Evolutionary conservation across 1,140 invertebrate species (phyloP).

Genomic region (Aphelenchoides fujianensis): DNA sequence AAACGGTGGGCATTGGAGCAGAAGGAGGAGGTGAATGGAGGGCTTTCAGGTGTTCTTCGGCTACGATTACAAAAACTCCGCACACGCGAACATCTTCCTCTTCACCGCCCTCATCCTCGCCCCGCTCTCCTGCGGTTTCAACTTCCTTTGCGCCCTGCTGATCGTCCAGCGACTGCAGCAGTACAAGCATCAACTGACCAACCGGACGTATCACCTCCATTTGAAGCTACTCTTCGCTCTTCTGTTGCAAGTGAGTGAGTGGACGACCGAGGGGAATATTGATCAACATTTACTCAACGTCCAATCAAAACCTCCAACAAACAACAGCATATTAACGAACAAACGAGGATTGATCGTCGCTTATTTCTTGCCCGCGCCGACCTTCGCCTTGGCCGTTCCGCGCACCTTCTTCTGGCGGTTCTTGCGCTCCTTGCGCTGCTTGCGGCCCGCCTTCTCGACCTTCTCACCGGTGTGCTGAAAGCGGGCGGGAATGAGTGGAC

Average conservation of each 20-base stretch:
- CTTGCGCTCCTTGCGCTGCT: conserved; percentile 98
- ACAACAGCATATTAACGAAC: conserved; percentile 7
- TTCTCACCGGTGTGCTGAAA: conserved; percentile 81
- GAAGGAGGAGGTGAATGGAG: background rate
- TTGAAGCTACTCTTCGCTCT: conserved; percentile 25
- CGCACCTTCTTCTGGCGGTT: conserved; percentile 99
- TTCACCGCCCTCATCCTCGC: conserved; percentile 15
- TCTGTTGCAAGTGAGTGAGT: conserved; percentile 14
- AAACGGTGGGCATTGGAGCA: conserved; percentile 26
- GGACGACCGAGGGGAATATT: background rate
- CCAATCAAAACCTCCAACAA: conserved; percentile 4
- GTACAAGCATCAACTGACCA: conserved; percentile 19
- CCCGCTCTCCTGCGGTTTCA: conserved; percentile 18
- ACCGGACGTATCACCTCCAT: conserved; percentile 20
- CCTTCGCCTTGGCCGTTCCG: conserved; percentile 93
- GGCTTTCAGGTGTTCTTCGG: conserved; percentile 24
- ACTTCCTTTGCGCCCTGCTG: conserved; percentile 24
- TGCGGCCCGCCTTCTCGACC: conserved; percentile 79
- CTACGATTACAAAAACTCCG: conserved; percentile 27
- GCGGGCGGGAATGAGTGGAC: conserved; percentile 53
- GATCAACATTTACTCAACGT: conserved; percentile 7
- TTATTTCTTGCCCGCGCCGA: conserved; percentile 75
- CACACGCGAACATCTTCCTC: conserved; percentile 28
- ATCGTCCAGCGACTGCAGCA: conserved; percentile 17
- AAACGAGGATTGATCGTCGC: conserved; percentile 19